A percentile compares a stretch with the other conserved stretches of the same genome.
These are phyloP conservation scores for Mus musculus DNA, from an alignment of 2,113 vertebrate species.

Conservation along the genomic window DNA sequence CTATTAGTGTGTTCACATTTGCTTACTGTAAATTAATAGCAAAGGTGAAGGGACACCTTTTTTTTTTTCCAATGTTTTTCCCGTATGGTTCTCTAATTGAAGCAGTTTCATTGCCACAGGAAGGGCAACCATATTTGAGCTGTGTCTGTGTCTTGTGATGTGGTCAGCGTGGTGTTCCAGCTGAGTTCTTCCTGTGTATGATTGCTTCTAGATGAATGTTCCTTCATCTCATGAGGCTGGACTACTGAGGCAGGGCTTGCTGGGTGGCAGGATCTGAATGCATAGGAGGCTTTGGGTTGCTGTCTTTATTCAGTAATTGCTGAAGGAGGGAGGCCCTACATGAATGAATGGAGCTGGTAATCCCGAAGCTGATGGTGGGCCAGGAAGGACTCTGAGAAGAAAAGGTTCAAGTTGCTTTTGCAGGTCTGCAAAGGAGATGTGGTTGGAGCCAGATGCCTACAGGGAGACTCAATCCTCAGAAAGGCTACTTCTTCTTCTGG, in stretches of 20 bases:
- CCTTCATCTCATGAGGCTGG: background rate
- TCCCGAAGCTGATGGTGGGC: background rate
- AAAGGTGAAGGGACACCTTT: background rate
- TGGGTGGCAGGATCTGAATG: background rate
- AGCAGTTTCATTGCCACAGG: background rate
- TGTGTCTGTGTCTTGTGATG: background rate
- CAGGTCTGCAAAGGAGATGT: background rate
- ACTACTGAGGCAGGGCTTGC: background rate
- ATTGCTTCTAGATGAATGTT: conserved; percentile 17
- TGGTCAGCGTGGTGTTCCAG: background rate
- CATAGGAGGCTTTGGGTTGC: background rate
- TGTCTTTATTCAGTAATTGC: background rate
- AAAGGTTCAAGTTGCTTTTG: background rate
- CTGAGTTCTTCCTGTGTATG: background rate
- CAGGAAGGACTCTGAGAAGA: conserved; percentile 23
- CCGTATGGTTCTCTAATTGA: background rate
- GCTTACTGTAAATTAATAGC: background rate
- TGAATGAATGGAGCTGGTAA: background rate
- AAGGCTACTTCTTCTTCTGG: background rate
- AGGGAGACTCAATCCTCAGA: background rate
- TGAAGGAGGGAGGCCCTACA: background rate
- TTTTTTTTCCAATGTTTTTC: background rate
- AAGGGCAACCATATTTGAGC: background rate
- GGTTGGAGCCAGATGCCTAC: background rate
- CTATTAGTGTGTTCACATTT: background rate